Base-by-base conservation (phyloP, 2,113 vertebrate species). In the western clawed frog (Xenopus tropicalis) region DNA sequence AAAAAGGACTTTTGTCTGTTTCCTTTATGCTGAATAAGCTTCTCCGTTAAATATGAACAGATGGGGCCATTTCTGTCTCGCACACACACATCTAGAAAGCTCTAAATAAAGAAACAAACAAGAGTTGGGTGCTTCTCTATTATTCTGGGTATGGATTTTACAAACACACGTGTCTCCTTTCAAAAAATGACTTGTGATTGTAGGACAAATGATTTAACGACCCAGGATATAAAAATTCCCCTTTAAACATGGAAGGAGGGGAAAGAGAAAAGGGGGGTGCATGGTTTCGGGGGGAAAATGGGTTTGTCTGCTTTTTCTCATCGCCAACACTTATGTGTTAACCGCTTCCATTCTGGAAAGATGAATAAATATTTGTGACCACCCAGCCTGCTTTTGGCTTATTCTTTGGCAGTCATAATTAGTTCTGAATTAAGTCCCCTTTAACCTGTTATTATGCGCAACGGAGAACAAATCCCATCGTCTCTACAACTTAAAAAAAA, bases 231-330 rank as follows among this genome's bases (percentile, higher is more conserved):
- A 74, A 74, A 74, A 68, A 52, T 48, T 52, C 72, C 44, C 72
- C 65, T 62, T 69, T 75, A 68, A 59, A 68, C 24, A 9, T 24
- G 46, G n/a, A 51, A 57, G 22, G 51, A 42, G 54, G 37, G 23
- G 42, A 42, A 19, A 19, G 64, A 8, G 62, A 22, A 24, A 25
- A 10, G 51, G 64, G 71, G 65, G 21, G 65, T 20, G 65, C 42
- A 25, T 22, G 43, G 29, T 37, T 37, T 37, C 10, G 29, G 46
- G 65, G 72, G 44, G 64, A 48, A 58, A 52, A 61, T 69, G 72
- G 65, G 68, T 69, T 54, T 69, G 65, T 75, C 72, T 75, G 72
- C 72, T 75, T 75, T 75, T 75, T 75, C 72, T 75, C 72, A 75
- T 75, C 66, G 46, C 65, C 59, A 69, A 75, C 72, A 75, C 72